A percentile compares a stretch with the other conserved stretches of the same genome.
phyloP scores from a whole-genome alignment of 2,113 vertebrate genomes.

The Dasyprocta punctata region DNA sequence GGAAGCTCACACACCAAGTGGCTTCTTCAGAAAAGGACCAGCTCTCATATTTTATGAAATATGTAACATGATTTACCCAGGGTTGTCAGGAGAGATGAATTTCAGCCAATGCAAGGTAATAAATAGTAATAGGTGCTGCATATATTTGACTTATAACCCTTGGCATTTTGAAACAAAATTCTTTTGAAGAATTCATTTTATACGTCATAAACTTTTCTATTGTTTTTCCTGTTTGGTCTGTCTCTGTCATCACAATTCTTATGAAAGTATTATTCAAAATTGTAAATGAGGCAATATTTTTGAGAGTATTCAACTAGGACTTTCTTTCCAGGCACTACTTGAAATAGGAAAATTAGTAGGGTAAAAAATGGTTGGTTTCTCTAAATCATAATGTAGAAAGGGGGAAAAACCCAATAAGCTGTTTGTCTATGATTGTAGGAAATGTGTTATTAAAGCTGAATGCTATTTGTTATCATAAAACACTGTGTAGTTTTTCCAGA shows the following conservation, averaged over 20 bases:
- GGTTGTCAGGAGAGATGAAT: constrained; percentile 96
- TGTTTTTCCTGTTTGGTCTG: constrained; percentile 85
- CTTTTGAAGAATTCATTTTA: constrained; percentile 89
- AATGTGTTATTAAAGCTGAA: constrained; percentile 69
- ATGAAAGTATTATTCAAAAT: constrained; percentile 80
- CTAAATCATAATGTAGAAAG: constrained; percentile 73
- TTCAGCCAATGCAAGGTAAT: constrained; percentile 94
- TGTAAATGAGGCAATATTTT: constrained; percentile 84
- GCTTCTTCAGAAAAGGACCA: constrained; percentile 86
- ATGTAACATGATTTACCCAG: constrained; percentile 94
- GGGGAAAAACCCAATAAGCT: constrained; percentile 54
- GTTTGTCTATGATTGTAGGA: constrained; percentile 75
- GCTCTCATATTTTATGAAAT: constrained; percentile 93
- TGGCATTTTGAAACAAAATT: constrained; percentile 94
- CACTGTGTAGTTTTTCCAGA: constrained; percentile 17
- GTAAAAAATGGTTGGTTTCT: constrained; percentile 76
- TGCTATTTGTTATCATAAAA: constrained; percentile 61
- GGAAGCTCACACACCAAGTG: constrained; percentile 86
- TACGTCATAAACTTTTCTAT: constrained; percentile 87
- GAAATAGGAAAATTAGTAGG: constrained; percentile 76
- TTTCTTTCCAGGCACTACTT: constrained; percentile 66
- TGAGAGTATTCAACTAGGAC: constrained; percentile 71
- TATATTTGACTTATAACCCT: constrained; percentile 96
- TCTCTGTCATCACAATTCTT: constrained; percentile 82
- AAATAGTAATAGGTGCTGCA: constrained; percentile 95